Base-by-base conservation (phyloP, 2,797 vertebrate genomes). In the Sandelia bainsii region DNA sequence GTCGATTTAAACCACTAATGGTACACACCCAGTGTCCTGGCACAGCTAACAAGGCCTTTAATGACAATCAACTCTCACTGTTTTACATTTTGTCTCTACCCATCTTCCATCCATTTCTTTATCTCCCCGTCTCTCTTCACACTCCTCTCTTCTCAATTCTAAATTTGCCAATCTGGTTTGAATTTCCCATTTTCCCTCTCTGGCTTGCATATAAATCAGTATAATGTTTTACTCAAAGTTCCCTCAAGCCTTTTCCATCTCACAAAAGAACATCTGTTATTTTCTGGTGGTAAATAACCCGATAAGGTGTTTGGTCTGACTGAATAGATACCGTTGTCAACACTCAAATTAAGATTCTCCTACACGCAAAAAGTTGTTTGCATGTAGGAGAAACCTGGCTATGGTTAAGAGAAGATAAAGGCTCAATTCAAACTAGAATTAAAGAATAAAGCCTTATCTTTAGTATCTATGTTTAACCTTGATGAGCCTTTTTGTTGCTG, bases 101-200 rank as follows among this genome's bases (percentile, higher is more conserved):
- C 61, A 56, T 78, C 63, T 69, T 62, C 62, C 53, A 20, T 7
- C 56, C 62, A 39, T 79, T 73, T 77, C 66, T 69, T 57, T 54
- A 29, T 29, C 27, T 29, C 27, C 27, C 57, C 62, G 44, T 79
- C 71, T 77, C 52, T 70, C 65, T 56, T 34, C 10, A 34, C 32
- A 9, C 32, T 25, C 0, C 45, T 62, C 51, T 22, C 45, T 44
- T 11, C 32, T 66, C 37, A 80, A 63, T 77, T 75, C 25, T 61
- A 59, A 65, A 71, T 74, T 68, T 17, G 20, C 61, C 69, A 85
- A 64, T 90, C 87, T 91, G 92, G 78, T 91, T 91, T 84, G 56
- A 79, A 83, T 92, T 88, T 90, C 73, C 86, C 62, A 50, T 80
- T 60, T 44, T 69, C 50, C 19, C 64, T 61, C 44, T 1, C 34